Evolutionary conservation across 2,888 invertebrate genomes (phyloP).

Genomic region (Coenonympha arcania): DNA sequence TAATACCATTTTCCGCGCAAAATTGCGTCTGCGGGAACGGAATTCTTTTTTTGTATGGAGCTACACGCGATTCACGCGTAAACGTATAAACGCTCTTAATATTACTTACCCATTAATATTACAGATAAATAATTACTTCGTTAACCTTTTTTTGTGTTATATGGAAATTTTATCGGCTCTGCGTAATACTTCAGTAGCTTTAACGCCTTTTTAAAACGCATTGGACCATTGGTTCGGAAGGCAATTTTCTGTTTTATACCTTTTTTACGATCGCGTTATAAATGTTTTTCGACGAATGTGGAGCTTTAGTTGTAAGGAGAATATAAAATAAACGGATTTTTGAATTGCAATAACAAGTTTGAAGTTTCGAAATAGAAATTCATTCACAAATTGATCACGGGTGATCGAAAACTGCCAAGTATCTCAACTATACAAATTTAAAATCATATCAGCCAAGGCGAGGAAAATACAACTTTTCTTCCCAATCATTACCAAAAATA

Average conservation of each 20-base stretch:
- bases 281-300: background rate
- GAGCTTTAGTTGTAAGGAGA: background rate
- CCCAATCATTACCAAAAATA: too few relatives aligned
- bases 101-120: background rate
- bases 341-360: background rate
- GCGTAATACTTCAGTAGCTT: background rate
- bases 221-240: constrained; percentile 2
- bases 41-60: too few relatives aligned
- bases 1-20: too few relatives aligned
- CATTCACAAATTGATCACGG: too few relatives aligned
- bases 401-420: too few relatives aligned
- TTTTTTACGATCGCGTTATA: constrained; percentile 8
- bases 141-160: background rate
- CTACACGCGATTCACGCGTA: too few relatives aligned
- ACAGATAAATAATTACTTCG: background rate
- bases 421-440: too few relatives aligned
- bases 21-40: too few relatives aligned
- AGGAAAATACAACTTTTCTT: too few relatives aligned
- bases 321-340: background rate
- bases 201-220: background rate
- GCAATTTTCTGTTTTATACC: constrained; percentile 2
- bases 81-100: too few relatives aligned
- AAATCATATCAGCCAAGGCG: too few relatives aligned
- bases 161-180: background rate
- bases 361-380: too few relatives aligned